Evolutionary conservation across 1,140 invertebrate species (phyloP).

Genomic region (Drosophila eugracilis): DNA sequence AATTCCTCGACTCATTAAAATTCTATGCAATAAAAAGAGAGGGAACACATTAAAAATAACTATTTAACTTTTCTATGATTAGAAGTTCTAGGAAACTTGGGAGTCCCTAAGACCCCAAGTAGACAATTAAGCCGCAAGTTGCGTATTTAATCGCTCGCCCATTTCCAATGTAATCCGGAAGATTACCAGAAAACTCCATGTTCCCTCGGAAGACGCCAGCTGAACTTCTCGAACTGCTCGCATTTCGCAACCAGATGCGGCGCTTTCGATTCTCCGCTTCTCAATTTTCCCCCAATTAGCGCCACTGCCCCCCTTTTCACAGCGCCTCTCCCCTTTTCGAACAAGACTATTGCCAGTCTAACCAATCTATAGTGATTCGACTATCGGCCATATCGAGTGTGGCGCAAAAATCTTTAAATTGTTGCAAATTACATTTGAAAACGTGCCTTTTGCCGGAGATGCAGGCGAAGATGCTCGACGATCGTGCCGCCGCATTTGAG

Average conservation of each 20-base stretch:
- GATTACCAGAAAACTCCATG: slow-evolving; percentile 13
- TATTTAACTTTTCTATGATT: background rate
- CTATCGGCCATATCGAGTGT: slow-evolving; percentile 70
- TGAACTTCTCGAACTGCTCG: slow-evolving; percentile 15
- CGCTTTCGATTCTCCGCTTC: slow-evolving; percentile 5
- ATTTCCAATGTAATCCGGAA: slow-evolving; percentile 1
- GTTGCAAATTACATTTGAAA: slow-evolving; percentile 79
- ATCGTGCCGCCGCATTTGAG: slow-evolving; percentile 75
- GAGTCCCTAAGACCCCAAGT: background rate
- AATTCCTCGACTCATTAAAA: too few species aligned
- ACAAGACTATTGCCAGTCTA: slow-evolving; percentile 53
- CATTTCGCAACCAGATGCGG: slow-evolving; percentile 49
- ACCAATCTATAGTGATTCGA: slow-evolving; percentile 54
- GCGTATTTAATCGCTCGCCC: slow-evolving; percentile 7
- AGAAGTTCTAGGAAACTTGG: slow-evolving; percentile 1
- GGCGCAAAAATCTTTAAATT: slow-evolving; percentile 79
- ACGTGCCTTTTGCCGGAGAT: slow-evolving; percentile 73
- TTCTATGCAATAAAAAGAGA: too few species aligned
- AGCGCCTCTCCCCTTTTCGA: background rate
- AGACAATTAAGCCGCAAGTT: background rate
- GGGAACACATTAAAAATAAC: background rate
- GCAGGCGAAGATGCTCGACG: slow-evolving; percentile 47
- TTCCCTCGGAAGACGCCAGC: slow-evolving; percentile 30
- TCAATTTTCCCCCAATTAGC: slow-evolving; percentile 38
- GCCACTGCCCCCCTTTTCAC: slow-evolving; percentile 14